phyloP scores from a whole-genome alignment of 2,888 invertebrate genomes.

The Tenthredo amoena region DNA sequence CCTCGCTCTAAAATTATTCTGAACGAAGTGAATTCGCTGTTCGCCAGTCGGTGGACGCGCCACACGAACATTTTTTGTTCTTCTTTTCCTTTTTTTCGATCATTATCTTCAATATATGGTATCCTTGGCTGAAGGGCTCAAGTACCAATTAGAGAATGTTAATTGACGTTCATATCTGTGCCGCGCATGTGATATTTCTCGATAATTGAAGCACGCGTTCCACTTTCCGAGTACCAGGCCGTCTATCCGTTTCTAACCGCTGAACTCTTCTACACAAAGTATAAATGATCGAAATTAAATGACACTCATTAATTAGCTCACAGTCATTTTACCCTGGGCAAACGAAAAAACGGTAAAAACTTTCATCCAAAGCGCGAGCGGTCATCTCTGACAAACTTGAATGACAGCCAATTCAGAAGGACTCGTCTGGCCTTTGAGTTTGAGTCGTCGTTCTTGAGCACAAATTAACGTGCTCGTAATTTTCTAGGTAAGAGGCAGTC shows the following conservation, averaged over 20 bases:
- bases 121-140: conserved; percentile 14
- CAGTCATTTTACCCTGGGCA: background rate
- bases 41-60: background rate
- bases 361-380: background rate
- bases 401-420: conserved; percentile 8
- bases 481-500: conserved; percentile 37
- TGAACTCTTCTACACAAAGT: background rate
- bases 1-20: conserved; percentile 65
- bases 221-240: background rate
- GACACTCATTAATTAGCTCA: background rate
- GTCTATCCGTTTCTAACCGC: background rate
- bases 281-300: conserved; percentile 1
- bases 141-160: conserved; percentile 41
- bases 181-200: conserved; percentile 33
- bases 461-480: conserved; percentile 48
- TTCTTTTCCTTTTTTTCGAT: background rate
- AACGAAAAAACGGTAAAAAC: background rate
- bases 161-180: conserved; percentile 22
- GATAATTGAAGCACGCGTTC: conserved; percentile 25
- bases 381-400: background rate
- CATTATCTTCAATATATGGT: conserved; percentile 7
- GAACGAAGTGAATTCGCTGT: conserved; percentile 57
- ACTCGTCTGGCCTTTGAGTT: conserved; percentile 12
- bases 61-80: background rate
- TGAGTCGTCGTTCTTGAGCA: conserved; percentile 33